phyloP scores from a whole-genome alignment of 2,797 vertebrate species.

The Sebastes cheni region DNA sequence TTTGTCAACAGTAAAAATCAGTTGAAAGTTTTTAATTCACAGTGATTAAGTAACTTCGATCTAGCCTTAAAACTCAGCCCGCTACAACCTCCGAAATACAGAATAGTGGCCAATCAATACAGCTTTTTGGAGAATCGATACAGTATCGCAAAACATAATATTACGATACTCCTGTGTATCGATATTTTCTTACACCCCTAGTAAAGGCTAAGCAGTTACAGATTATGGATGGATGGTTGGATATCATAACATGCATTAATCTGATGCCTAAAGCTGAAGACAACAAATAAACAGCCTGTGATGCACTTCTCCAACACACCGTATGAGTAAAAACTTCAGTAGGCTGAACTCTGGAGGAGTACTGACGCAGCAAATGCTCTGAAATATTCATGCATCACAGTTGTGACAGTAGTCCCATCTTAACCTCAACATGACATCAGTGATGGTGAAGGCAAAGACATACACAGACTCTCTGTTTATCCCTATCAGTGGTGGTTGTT shows the following conservation, averaged over 20 bases:
- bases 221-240: not conserved
- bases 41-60: not conserved
- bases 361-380: slow-evolving; percentile 39
- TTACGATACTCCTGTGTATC: too few species aligned
- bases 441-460: not conserved
- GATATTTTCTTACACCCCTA: not conserved
- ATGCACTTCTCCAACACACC: not conserved
- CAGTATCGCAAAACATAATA: too few species aligned
- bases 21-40: not conserved
- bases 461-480: not conserved
- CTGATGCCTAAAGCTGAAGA: not conserved
- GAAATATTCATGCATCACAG: slow-evolving; percentile 45
- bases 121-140: too few species aligned
- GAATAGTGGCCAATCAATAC: too few species aligned
- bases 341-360: slow-evolving; percentile 30
- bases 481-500: slow-evolving; percentile 1
- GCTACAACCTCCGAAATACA: too few species aligned
- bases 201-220: not conserved
- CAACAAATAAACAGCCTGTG: not conserved
- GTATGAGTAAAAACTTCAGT: slow-evolving; percentile 1
- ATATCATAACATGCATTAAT: not conserved
- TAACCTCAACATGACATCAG: slow-evolving; percentile 30
- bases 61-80: too few species aligned
- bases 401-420: slow-evolving; percentile 48
- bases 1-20: not conserved